phyloP scores from a whole-genome alignment of 2,888 invertebrate species.

The Cenopis cana region DNA sequence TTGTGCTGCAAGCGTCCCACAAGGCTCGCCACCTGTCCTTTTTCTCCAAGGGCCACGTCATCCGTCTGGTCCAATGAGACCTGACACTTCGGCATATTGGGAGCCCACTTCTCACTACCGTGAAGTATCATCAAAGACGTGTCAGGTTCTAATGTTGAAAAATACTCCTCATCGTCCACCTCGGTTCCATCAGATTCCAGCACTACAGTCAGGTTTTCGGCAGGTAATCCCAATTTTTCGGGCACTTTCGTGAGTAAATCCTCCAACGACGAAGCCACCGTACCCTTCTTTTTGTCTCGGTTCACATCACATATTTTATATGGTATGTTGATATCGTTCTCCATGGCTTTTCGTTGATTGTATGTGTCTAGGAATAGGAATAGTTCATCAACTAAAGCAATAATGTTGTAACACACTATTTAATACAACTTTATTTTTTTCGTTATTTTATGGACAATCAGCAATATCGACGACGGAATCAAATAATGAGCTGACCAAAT shows the following conservation, averaged over 20 bases:
- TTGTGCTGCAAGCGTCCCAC: conserved; percentile 92
- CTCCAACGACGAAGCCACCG: conserved; percentile 91
- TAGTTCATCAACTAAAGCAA: conserved; percentile 35
- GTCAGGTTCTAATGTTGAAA: conserved; percentile 94
- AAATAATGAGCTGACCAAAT: conserved; percentile 24
- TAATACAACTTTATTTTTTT: conserved; percentile 8
- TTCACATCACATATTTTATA: conserved; percentile 92
- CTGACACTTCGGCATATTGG: conserved; percentile 86
- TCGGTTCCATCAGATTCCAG: conserved; percentile 97
- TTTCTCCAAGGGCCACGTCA: conserved; percentile 79
- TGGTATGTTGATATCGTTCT: conserved; percentile 86
- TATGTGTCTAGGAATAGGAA: conserved; percentile 35
- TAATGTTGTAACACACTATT: conserved; percentile 2
- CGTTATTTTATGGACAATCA: conserved; percentile 1
- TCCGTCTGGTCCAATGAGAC: conserved; percentile 86
- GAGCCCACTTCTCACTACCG: conserved; percentile 91
- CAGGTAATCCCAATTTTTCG: conserved; percentile 88
- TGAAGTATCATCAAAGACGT: conserved; percentile 93
- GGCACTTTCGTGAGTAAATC: conserved; percentile 91
- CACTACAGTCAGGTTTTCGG: conserved; percentile 90
- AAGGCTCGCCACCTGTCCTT: conserved; percentile 88
- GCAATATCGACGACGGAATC: neutral
- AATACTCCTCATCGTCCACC: conserved; percentile 98
- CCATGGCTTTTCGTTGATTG: conserved; percentile 70
- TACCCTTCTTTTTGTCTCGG: conserved; percentile 92